phyloP scores from a whole-genome alignment of 2,113 vertebrate genomes.

The Mirounga angustirostris region DNA sequence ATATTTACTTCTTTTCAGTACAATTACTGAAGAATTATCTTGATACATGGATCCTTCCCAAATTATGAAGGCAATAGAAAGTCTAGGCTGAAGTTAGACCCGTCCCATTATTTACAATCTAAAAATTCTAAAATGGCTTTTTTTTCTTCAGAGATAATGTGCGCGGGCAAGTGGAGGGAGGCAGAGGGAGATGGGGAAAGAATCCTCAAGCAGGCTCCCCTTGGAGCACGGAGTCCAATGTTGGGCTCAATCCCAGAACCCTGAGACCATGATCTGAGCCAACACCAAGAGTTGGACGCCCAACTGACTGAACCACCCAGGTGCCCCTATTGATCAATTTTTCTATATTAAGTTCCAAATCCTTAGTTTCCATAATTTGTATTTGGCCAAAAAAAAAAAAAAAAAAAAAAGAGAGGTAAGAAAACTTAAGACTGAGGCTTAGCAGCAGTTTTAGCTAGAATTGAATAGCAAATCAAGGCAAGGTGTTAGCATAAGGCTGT shows the following conservation, averaged over 20 bases:
- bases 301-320: background rate
- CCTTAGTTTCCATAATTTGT: background rate
- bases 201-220: background rate
- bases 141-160: background rate
- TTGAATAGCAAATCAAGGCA: background rate
- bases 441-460: background rate
- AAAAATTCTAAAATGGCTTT: background rate
- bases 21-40: background rate
- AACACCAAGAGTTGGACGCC: background rate
- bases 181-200: background rate
- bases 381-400: background rate
- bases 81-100: background rate
- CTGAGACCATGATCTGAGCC: background rate
- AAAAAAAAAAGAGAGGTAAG: background rate
- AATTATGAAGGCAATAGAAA: background rate
- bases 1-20: background rate
- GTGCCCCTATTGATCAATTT: background rate
- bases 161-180: background rate
- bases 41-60: background rate
- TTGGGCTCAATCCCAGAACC: background rate
- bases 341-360: background rate
- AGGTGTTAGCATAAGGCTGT: background rate
- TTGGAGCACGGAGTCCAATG: background rate
- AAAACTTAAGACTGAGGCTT: background rate
- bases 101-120: background rate